A percentile compares a stretch with the other conserved stretches of the same genome.
phyloP scores from a whole-genome alignment of 35 echinoderm and acorn worm genomes.

The Apostichopus californicus region DNA sequence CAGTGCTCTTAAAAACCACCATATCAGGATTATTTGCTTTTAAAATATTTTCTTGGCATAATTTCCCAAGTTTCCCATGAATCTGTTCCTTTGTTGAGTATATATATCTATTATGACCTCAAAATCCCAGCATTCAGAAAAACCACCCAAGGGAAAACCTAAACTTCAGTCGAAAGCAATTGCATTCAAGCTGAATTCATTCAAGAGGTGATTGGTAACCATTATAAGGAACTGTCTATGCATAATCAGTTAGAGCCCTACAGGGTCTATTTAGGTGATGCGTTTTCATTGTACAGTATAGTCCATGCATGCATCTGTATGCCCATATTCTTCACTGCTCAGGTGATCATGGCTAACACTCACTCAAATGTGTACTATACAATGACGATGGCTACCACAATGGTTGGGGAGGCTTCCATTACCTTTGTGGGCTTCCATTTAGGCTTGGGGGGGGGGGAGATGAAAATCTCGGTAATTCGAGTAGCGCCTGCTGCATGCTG shows the following conservation, averaged over 20 bases:
- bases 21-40: conserved; percentile 37
- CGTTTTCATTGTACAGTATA: too few relatives aligned
- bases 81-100: conserved; percentile 5
- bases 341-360: too few relatives aligned
- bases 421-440: too few relatives aligned
- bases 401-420: too few relatives aligned
- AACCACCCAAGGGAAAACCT: conserved; percentile 22
- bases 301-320: too few relatives aligned
- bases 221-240: neutral
- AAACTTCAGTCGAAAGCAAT: neutral
- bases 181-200: neutral
- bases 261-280: neutral
- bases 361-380: too few relatives aligned
- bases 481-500: too few relatives aligned
- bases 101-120: neutral
- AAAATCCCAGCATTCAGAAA: neutral
- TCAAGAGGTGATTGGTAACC: neutral
- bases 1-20: neutral
- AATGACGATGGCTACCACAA: too few relatives aligned
- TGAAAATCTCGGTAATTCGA: too few relatives aligned
- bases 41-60: conserved; percentile 22
- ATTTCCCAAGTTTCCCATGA: conserved; percentile 41
- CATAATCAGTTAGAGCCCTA: neutral
- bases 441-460: too few relatives aligned
- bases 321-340: too few relatives aligned